Evolutionary conservation across 2,888 invertebrate species (phyloP), one percentile per base, ranked within the genome.

Genomic region (Abscondita cerata): DNA sequence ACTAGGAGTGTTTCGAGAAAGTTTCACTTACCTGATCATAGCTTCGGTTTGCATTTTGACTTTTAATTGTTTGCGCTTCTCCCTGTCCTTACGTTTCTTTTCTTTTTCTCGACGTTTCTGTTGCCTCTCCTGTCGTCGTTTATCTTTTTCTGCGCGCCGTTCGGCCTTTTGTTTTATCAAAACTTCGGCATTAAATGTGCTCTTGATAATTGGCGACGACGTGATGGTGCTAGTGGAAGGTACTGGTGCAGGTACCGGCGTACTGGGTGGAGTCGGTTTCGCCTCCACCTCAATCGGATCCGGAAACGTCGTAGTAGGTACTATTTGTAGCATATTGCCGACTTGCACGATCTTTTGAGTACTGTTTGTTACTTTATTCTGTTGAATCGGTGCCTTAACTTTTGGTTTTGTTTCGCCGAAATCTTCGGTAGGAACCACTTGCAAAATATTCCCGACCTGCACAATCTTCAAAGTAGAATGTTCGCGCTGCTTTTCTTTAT

Each of bases 241-340:
- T 15, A 40, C 9, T 8, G 54, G 44, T 40, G 55, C 8, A 12
- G 56, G 12, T 9, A 11, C 9, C 8, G 36, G n/a, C 8, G 51
- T 33, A 19, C 40, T 15, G 18, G 48, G 33, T 0, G 59, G 38
- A 25, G 62, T 20, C 31, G 13, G 13, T n/a, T 53, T 9, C 48
- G 57, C 31, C 9, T 57, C n/a, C 34, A 33, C 9, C 57, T 38
- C 47, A 44, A 36, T 34, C 6, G 34, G 31, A 36, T 53, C 52
- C 3, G 59, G 51, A 19, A 50, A 16, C 31, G 48, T 41, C 46
- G 82, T 82, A 12, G 81, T 81, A 4, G 86, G 87, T 12, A 86
- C 83, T 19, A 87, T 86, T 77, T 86, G 86, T 34, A 87, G 76
- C 75, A 87, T 84, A 71, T 87, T 86, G 6, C 86, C 87, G 16